Base-by-base conservation (phyloP, 2,797 vertebrate species). In the Molothrus ater region DNA sequence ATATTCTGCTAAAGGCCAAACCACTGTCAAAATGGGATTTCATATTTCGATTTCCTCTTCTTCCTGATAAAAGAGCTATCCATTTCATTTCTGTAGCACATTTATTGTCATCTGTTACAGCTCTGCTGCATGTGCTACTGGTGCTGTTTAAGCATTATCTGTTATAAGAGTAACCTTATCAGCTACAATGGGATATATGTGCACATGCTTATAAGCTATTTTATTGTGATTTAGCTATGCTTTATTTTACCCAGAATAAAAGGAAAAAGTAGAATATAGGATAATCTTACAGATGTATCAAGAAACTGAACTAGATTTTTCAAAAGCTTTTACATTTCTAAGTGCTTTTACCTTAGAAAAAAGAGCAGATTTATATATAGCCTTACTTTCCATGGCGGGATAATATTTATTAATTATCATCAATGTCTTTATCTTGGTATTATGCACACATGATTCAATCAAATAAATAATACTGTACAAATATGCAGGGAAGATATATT, bases 21-120 rank as follows among this genome's bases (percentile, higher is more conserved):
- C 50, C 65, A 86, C 50, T 82, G 38, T 56, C 57, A 90, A 76
- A 95, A 92, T 84, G 7, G 31, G 50, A 91, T 94, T 92, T 94
- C 45, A 84, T 94, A 34, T 76, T 82, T 83, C 12, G 10, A 7
- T 86, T 96, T 86, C 4, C 0, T 82, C 56, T 91, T 86, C 32
- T 68, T 93, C 53, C 71, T 78, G 90, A 91, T 91, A 56, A 91
- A 92, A 92, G 86, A 71, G 2, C 14, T 63, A 45, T 87, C 43
- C 7, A 64, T 93, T 95, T 86, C 28, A 80, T 93, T 94, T 89
- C 50, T 92, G n/a, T 45, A 90, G 54, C 32, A 72, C 50, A 38
- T 86, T 91, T 89, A 68, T 68, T 87, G 53, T 69, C 61, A 86
- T 94, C 81, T 95, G 24, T 92, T 92, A 74, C 22, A 86, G 45